These are phyloP conservation scores for Chymomyza amoena DNA, from an alignment of 2,888 invertebrate genomes.

Conservation along the genomic window DNA sequence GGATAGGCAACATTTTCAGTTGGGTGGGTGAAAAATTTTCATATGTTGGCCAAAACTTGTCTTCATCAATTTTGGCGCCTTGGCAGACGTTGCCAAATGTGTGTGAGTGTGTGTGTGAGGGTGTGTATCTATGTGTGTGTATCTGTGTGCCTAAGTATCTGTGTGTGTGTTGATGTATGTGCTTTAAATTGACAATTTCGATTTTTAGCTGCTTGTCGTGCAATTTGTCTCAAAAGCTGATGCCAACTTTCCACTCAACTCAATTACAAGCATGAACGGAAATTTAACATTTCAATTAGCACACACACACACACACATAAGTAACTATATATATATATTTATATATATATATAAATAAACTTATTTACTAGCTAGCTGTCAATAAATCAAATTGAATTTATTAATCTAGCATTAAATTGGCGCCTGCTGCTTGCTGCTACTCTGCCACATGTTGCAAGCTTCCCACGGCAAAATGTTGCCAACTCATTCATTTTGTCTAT, in stretches of 20 bases:
- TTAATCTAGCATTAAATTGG: conserved; percentile 68
- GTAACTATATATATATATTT: background rate
- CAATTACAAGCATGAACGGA: conserved; percentile 78
- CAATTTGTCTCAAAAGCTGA: conserved; percentile 7
- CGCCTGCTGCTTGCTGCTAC: background rate
- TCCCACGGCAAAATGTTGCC: conserved; percentile 39
- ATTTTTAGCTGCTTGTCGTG: conserved; percentile 19
- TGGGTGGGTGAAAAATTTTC: conserved; percentile 49
- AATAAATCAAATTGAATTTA: conserved; percentile 67
- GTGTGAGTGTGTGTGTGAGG: background rate
- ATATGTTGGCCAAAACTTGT: conserved; percentile 55
- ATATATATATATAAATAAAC: too few relatives aligned
- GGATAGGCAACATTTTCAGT: background rate
- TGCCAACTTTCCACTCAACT: conserved; percentile 49
- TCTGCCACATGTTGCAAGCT: background rate
- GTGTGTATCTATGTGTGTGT: background rate
- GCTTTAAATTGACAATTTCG: conserved; percentile 32
- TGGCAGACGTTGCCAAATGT: background rate
- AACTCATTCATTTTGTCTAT: conserved; percentile 22
- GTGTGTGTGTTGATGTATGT: background rate
- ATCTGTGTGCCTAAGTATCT: background rate
- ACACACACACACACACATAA: conserved; percentile 21
- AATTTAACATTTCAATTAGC: conserved; percentile 77
- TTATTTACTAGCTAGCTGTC: conserved; percentile 30
- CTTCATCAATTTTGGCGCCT: conserved; percentile 66